phyloP scores from a whole-genome alignment of 1,140 invertebrate genomes.

The Drosophila ogumai region DNA sequence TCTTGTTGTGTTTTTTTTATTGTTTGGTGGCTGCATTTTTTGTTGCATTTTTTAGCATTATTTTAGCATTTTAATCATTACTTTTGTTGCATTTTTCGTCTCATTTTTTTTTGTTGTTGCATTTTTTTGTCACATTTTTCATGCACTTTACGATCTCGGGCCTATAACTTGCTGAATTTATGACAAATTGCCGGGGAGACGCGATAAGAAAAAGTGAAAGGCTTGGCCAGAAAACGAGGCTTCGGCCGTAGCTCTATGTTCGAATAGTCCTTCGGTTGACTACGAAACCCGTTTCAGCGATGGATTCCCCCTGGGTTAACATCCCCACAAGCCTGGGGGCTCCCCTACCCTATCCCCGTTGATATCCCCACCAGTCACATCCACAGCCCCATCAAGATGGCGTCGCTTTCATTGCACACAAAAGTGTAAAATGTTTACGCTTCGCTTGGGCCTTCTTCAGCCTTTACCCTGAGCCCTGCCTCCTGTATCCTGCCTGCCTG shows the following conservation, averaged over 20 bases:
- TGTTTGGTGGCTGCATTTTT: conserved; percentile 13
- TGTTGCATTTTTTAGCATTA: neutral
- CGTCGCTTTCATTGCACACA: conserved; percentile 77
- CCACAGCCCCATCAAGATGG: conserved; percentile 55
- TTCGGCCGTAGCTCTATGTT: conserved; percentile 39
- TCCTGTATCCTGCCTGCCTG: neutral
- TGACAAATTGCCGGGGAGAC: conserved; percentile 67
- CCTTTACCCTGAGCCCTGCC: neutral
- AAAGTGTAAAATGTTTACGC: conserved; percentile 82
- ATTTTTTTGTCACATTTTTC: conserved; percentile 59
- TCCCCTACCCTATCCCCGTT: neutral
- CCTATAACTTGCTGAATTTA: conserved; percentile 75
- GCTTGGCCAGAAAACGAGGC: conserved; percentile 28
- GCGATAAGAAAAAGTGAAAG: conserved; percentile 82
- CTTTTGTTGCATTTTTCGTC: neutral
- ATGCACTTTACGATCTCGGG: conserved; percentile 68
- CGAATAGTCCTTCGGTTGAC: conserved; percentile 42
- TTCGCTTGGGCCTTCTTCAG: conserved; percentile 68
- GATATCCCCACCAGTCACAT: conserved; percentile 4
- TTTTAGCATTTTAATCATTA: no score
- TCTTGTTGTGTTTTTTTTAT: neutral
- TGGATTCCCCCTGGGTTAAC: neutral
- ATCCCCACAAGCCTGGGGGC: neutral
- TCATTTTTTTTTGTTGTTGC: neutral
- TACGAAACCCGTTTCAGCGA: conserved; percentile 31